phyloP scores from a whole-genome alignment of 92 coral and sea anemone species.

The Isaurus tuberculatus region DNA sequence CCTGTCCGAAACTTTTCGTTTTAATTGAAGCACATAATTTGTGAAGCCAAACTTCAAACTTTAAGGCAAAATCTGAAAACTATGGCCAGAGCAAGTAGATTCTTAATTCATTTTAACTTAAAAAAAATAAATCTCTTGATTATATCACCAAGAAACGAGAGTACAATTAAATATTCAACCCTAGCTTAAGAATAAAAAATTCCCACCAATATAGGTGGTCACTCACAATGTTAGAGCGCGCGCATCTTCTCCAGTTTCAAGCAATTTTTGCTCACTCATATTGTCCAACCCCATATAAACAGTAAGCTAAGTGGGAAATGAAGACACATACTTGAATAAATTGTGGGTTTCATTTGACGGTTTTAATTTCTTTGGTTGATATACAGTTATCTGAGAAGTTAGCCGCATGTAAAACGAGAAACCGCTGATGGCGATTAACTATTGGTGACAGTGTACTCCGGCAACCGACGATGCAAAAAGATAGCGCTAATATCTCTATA shows the following conservation, averaged over 20 bases:
- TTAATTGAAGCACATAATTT: neutral
- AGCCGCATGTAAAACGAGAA: conserved; percentile 89
- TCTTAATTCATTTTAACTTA: neutral
- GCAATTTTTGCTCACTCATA: neutral
- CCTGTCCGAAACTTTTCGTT: neutral
- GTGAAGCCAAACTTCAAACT: neutral
- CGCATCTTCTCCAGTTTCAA: conserved; percentile 39
- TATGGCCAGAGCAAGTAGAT: neutral
- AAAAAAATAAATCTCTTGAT: neutral
- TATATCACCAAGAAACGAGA: neutral
- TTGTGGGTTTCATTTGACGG: conserved; percentile 81
- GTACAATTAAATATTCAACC: neutral
- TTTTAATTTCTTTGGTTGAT: conserved; percentile 91
- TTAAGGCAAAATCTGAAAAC: neutral
- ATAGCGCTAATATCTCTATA: conserved; percentile 55
- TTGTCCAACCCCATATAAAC: conserved; percentile 21
- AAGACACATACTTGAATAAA: conserved; percentile 67
- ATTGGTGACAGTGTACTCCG: conserved; percentile 41
- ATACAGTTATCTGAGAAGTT: conserved; percentile 92
- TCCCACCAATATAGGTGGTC: conserved; percentile 6
- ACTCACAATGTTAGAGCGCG: conserved; percentile 21
- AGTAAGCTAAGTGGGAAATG: conserved; percentile 50
- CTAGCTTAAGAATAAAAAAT: conserved; percentile 18
- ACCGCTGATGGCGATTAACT: conserved; percentile 52
- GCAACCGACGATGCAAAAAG: conserved; percentile 46